phyloP scores from a whole-genome alignment of 2,113 vertebrate species.

The Mesembrinibis cayennensis region DNA sequence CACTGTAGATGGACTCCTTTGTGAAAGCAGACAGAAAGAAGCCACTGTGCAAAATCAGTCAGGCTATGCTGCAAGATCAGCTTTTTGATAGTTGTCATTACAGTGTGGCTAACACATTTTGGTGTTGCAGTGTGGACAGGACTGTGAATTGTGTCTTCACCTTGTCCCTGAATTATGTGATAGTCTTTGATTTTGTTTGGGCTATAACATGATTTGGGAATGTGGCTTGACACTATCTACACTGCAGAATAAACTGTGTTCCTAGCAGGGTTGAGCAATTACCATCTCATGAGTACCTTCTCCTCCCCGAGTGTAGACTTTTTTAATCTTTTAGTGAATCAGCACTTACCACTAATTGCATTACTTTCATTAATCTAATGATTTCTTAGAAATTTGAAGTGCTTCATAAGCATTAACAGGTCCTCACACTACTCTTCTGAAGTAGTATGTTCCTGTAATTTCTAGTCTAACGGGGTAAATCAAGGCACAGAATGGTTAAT shows the following conservation, averaged over 20 bases:
- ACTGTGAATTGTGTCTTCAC: neutral
- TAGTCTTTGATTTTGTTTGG: neutral
- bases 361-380: neutral
- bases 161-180: neutral
- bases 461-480: neutral
- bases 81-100: neutral
- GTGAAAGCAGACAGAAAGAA: neutral
- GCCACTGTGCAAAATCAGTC: neutral
- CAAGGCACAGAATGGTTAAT: neutral
- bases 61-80: neutral
- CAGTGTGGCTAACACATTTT: neutral
- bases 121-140: neutral
- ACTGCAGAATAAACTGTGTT: neutral
- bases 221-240: neutral
- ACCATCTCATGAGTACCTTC: neutral
- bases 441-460: neutral
- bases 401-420: neutral
- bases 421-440: neutral
- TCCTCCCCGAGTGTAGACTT: neutral
- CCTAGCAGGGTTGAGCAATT: neutral
- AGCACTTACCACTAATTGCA: neutral
- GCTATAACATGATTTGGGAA: constrained; percentile 23
- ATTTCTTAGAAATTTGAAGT: neutral
- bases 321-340: neutral
- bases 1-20: neutral